Conservation (phyloP, 2,113 vertebrate genomes). For the Misgurnus mizolepis region DNA sequence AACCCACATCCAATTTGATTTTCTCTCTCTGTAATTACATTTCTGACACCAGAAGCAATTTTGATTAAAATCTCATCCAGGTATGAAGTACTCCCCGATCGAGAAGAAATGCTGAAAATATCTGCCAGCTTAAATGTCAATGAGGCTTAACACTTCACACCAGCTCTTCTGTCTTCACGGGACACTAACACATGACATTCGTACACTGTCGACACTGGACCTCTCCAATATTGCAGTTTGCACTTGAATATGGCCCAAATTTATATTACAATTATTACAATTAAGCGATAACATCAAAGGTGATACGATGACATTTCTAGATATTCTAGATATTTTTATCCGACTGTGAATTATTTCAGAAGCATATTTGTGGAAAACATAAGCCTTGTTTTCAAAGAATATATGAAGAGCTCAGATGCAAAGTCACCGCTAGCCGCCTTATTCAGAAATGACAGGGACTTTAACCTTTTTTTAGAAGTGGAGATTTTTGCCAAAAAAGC, state of each 20-base stretch:
- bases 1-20: conserved; percentile 60
- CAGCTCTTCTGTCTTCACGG: conserved; percentile 17
- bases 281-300: background rate
- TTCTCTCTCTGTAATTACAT: conserved; percentile 58
- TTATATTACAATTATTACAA: conserved; percentile 2
- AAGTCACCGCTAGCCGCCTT: too few species aligned
- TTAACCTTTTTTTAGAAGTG: too few species aligned
- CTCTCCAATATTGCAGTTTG: conserved; percentile 14
- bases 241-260: background rate
- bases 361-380: too few species aligned
- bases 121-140: conserved; percentile 36
- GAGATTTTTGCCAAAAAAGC: too few species aligned
- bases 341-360: background rate
- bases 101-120: conserved; percentile 36
- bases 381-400: too few species aligned
- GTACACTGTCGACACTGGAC: conserved; percentile 8
- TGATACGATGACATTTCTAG: background rate
- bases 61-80: conserved; percentile 64
- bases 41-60: conserved; percentile 53
- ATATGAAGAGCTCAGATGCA: too few species aligned
- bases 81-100: conserved; percentile 57
- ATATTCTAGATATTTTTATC: background rate
- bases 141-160: conserved; percentile 12
- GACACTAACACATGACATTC: conserved; percentile 21
- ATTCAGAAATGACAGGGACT: too few species aligned